Conservation (phyloP, 2,797 vertebrate species). For the Cuculus canorus region DNA sequence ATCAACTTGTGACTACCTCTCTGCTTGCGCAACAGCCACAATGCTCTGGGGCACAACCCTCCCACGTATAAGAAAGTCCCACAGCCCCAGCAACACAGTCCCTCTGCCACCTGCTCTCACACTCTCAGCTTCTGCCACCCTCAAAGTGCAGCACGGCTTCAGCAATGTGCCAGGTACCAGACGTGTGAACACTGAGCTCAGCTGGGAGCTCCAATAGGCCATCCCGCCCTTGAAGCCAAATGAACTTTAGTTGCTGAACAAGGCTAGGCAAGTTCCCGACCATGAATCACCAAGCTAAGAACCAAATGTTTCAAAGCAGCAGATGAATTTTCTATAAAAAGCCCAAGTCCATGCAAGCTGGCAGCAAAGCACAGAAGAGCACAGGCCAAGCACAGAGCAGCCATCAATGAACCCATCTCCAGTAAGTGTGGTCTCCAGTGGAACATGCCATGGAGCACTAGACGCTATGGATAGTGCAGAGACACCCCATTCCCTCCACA, state of each 20-base stretch:
- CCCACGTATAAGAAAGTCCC: neutral
- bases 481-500: neutral
- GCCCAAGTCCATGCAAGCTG: neutral
- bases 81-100: neutral
- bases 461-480: neutral
- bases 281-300: neutral
- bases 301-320: neutral
- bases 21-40: neutral
- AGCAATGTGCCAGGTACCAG: neutral
- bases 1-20: neutral
- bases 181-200: neutral
- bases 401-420: rapidly evolving
- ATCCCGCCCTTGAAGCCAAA: neutral
- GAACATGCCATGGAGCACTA: neutral
- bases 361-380: neutral
- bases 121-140: neutral
- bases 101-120: neutral
- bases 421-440: rapidly evolving
- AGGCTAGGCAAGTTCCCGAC: neutral
- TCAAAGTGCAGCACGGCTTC: neutral
- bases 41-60: rapidly evolving
- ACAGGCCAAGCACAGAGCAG: neutral
- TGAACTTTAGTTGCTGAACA: neutral
- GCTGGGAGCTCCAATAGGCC: neutral
- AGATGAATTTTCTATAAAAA: conserved; percentile 26